Percentiles rank a stretch among this genome's conserved stretches.
Evolutionary conservation across 2,888 invertebrate species (phyloP).

Genomic region (Gari tellinella): DNA sequence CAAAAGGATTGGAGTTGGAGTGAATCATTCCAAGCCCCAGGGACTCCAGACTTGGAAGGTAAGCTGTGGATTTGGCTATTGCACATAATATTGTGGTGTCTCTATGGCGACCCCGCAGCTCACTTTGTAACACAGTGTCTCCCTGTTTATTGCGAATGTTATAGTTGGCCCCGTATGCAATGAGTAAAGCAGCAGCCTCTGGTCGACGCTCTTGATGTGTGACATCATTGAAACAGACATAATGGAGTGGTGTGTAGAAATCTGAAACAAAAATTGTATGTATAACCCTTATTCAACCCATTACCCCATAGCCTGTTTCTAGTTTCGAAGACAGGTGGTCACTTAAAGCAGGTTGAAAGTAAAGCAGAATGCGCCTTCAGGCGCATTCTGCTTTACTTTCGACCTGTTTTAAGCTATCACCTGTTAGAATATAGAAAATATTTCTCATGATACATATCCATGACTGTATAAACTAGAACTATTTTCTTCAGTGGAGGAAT

Average conservation of each 20-base stretch:
- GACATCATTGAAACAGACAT: conserved; percentile 79
- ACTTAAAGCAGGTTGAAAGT: too few species aligned
- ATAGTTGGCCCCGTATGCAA: conserved; percentile 79
- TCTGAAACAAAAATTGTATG: conserved; percentile 63
- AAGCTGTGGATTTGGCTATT: conserved; percentile 74
- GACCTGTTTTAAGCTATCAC: too few species aligned
- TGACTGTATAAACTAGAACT: too few species aligned
- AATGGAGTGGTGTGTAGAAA: conserved; percentile 77
- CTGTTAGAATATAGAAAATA: too few species aligned
- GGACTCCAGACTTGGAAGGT: conserved; percentile 72
- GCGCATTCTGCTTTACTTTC: too few species aligned
- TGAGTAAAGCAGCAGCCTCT: conserved; percentile 78
- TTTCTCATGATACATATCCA: too few species aligned
- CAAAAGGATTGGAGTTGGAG: conserved; percentile 37
- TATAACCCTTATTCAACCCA: too few species aligned
- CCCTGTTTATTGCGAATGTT: conserved; percentile 76
- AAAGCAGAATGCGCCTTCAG: too few species aligned
- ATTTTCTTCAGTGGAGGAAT: too few species aligned
- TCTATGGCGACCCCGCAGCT: conserved; percentile 66
- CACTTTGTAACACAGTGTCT: conserved; percentile 75
- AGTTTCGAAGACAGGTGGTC: too few species aligned
- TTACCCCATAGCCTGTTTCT: too few species aligned
- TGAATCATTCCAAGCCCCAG: conserved; percentile 50
- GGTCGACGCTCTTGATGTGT: conserved; percentile 74
- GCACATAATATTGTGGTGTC: conserved; percentile 69